A percentile compares a stretch with the other conserved stretches of the same genome.
Evolutionary conservation across 2,888 invertebrate species (phyloP).

Genomic region (Synanthedon formicaeformis): DNA sequence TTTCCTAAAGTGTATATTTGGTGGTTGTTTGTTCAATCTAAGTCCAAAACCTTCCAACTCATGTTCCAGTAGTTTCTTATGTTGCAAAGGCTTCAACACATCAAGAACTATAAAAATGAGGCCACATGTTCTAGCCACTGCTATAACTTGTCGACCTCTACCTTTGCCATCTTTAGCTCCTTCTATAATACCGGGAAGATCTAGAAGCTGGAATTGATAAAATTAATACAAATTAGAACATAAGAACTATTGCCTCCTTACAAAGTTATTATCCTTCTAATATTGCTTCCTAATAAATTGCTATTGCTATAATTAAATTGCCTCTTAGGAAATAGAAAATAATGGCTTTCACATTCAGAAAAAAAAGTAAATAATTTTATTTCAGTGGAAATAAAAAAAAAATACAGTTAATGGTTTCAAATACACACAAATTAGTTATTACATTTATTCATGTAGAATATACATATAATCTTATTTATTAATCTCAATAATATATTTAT

Average conservation of each 20-base stretch:
- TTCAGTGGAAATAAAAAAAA: neutral
- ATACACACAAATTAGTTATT: neutral
- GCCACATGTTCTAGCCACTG: constrained; percentile 98
- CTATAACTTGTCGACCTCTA: constrained; percentile 98
- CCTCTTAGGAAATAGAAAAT: neutral
- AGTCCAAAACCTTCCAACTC: constrained; percentile 99
- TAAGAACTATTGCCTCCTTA: neutral
- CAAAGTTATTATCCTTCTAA: neutral
- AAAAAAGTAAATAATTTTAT: neutral
- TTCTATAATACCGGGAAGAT: constrained; percentile 99
- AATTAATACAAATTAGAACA: neutral
- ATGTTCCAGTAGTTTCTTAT: constrained; percentile 95
- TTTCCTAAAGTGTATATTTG: constrained; percentile 94
- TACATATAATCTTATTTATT: too few relatives aligned
- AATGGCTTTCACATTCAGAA: too few relatives aligned
- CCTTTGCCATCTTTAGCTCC: constrained; percentile 99
- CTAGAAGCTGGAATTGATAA: constrained; percentile 78
- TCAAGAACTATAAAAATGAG: constrained; percentile 98
- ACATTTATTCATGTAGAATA: neutral
- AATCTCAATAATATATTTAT: too few relatives aligned
- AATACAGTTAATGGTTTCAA: too few relatives aligned
- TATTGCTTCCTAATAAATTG: neutral
- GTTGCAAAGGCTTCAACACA: constrained; percentile 95
- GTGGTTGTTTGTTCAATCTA: constrained; percentile 94
- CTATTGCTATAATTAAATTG: too few relatives aligned